Evolutionary conservation across 2,888 invertebrate genomes (phyloP).

Genomic region (Eristalis pertinax): DNA sequence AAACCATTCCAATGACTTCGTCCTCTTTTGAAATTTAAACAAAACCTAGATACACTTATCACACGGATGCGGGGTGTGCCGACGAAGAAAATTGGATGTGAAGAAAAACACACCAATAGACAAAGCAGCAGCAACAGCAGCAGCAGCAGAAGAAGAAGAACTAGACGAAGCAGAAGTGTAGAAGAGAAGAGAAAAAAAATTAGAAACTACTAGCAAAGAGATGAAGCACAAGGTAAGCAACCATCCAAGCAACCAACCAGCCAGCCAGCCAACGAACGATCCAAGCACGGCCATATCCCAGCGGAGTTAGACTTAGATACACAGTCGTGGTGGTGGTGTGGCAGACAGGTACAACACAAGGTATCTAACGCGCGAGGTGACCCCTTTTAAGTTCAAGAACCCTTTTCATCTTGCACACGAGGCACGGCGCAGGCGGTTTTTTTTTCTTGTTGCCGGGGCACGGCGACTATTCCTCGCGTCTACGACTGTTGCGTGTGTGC

Average conservation of each 20-base stretch:
- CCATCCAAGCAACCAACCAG: constrained; percentile 27
- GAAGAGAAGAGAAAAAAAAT: constrained; percentile 29
- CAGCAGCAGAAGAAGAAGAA: constrained; percentile 19
- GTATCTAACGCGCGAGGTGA: constrained; percentile 59
- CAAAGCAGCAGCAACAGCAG: not conserved
- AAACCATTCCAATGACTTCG: constrained; percentile 48
- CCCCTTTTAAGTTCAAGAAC: constrained; percentile 72
- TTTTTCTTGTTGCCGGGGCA: constrained; percentile 45
- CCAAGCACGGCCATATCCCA: constrained; percentile 16
- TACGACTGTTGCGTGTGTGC: constrained; percentile 58
- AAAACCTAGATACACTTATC: constrained; percentile 55
- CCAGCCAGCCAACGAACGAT: constrained; percentile 6
- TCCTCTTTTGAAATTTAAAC: constrained; percentile 60
- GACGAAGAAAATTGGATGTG: not conserved
- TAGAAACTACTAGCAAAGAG: constrained; percentile 55
- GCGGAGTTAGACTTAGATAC: not conserved
- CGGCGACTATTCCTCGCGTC: constrained; percentile 23
- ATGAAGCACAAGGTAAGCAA: constrained; percentile 66
- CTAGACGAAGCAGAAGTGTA: not conserved
- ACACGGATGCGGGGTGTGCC: constrained; percentile 7
- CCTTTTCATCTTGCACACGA: constrained; percentile 71
- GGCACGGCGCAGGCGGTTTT: constrained; percentile 37
- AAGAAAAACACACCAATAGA: not conserved
- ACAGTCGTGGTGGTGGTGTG: not conserved
- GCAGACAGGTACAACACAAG: constrained; percentile 61